phyloP scores from a whole-genome alignment of 2,888 invertebrate species.

The Odontocolon sp. region DNA sequence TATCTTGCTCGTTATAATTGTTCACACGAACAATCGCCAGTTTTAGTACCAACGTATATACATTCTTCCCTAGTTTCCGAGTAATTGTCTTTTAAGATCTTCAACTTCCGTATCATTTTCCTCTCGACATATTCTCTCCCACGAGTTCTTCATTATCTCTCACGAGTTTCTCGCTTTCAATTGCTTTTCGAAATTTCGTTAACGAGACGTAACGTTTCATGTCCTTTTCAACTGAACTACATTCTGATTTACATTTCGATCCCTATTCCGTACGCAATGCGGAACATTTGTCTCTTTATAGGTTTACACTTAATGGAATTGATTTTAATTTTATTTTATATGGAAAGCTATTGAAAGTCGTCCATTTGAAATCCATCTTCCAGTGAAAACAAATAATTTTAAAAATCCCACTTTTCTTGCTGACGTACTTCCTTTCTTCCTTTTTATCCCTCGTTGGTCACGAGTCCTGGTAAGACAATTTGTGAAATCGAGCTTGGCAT shows the following conservation, averaged over 20 bases:
- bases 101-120: neutral
- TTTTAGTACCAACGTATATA: neutral
- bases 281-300: no score
- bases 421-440: neutral
- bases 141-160: neutral
- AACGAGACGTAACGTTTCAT: conserved; percentile 11
- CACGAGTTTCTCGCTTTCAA: neutral
- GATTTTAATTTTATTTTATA: no score
- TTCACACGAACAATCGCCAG: neutral
- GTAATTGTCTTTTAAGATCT: conserved; percentile 1
- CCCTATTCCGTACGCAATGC: no score
- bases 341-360: no score
- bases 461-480: conserved; percentile 39
- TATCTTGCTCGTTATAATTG: neutral
- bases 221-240: no score
- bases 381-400: no score
- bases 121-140: neutral
- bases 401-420: neutral
- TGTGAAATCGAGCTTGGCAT: conserved; percentile 44
- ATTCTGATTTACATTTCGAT: no score
- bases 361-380: no score
- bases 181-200: neutral
- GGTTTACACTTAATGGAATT: no score
- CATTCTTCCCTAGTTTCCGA: conserved; percentile 1
- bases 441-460: neutral